phyloP scores from a whole-genome alignment of 2,888 invertebrate species.

The Cantharis rustica region DNA sequence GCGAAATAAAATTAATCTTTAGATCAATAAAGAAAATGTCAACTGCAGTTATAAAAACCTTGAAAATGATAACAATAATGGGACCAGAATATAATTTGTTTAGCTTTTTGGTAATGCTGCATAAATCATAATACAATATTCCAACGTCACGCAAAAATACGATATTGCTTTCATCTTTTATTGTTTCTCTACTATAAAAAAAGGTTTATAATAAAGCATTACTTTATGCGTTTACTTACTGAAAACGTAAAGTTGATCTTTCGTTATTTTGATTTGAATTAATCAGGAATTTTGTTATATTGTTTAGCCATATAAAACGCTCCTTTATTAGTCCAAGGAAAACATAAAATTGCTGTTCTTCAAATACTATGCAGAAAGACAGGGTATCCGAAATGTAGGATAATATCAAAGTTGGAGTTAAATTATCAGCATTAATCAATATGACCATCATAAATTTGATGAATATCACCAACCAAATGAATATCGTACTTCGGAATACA shows the following conservation, averaged over 20 bases:
- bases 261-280: not conserved
- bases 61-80: not conserved
- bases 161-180: not conserved
- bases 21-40: not conserved
- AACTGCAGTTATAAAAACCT: not conserved
- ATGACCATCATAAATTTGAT: no score
- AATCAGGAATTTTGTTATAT: not conserved
- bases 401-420: no score
- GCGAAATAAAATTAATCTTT: not conserved
- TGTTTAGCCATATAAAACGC: conserved; percentile 12
- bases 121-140: conserved; percentile 4
- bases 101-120: not conserved
- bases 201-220: not conserved
- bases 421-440: no score
- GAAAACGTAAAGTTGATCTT: not conserved
- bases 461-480: no score
- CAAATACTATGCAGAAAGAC: no score
- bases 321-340: not conserved
- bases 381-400: no score
- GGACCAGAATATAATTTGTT: not conserved
- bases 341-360: no score
- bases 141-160: not conserved
- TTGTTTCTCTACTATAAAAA: not conserved
- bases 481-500: no score
- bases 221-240: not conserved